Evolutionary conservation across 35 echinoderm and acorn worm genomes (phyloP), one percentile per base, ranked within the genome.

Genomic region (Heliocidaris tuberculata): DNA sequence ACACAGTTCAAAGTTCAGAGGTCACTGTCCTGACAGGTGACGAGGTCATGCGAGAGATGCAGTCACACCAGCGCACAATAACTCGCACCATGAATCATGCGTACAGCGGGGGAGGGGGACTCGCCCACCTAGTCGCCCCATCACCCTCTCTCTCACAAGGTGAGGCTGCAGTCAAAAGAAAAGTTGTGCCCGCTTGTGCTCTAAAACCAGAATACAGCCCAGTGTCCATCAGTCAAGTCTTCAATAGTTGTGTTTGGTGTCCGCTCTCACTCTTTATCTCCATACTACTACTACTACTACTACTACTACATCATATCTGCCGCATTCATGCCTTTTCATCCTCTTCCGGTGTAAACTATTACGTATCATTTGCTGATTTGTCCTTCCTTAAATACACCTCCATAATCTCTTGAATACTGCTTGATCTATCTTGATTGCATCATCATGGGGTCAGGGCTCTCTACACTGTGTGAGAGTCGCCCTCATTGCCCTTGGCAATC

Each of bases 31-130:
- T 97, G 90, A 99, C 98, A 92, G 98, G 97, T 92, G 97, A 99
- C 94, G 98, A 99, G 50, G 95, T 99, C 94, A 97, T 99, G 97
- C 97, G 92, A 85, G 98, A 99, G 94, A 97, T 99, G 96, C 95
- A 97, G 88, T 94, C 97, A 61, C 98, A 99, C 89, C 98, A 99
- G 98, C 95, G 98, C 70, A 97, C 98, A 89, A 99, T 99, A 93
- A 99, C 98, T 21, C 96, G 97, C 94, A 96, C 98, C 88, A 96
- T 97, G 93, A 99, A 99, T 94, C 97, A 96, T 87, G 98, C 98
- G 32, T 99, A 97, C 93, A 95, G 92, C 71, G 95, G 95, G 47
- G 49, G 88, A 71, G 86, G 86, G 48, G 78, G 86, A 97, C 86
- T 94, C 21, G 48, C 97, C n/a, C 86, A 91, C 24, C 78, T 95